Base-by-base conservation (phyloP, 2,888 invertebrate genomes). In the Netelia melanura region DNA sequence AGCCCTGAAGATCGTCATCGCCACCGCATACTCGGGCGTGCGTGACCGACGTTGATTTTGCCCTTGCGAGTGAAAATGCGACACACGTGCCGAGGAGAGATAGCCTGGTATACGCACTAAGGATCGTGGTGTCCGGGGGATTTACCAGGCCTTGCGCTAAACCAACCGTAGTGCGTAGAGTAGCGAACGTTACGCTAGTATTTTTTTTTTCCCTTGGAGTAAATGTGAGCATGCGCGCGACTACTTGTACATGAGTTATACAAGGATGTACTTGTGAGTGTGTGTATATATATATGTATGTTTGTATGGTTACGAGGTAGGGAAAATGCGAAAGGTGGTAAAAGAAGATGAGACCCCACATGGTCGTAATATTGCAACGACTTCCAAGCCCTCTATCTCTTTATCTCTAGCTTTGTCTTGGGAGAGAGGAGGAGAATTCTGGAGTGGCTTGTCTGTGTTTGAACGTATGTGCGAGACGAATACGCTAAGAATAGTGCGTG, bases 1-100 rank as follows among this genome's bases (percentile, higher is more conserved):
- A 78, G 68, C 78, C 78, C 38, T 30, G 17, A 70, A 68, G 70
- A 78, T 78, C 61, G 30, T 48, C 48, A 30, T 76, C 70, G 62
- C 48, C 64, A 21, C 9, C 48, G 77, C 74, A 70, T 74, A 77
- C 68, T 74, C 81, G 25, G 21, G 84, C 81, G 84, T 81, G 84
- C 84, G 77, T 84, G 84, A 84, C 81, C 84, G 77, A 84, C 81
- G 76, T 56, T 38, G 62, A 64, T 81, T 67, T 67, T 62, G 52
- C 65, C 61, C 70, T 83, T 76, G 75, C 61, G n/a, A 54, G 72
- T 65, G 67, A 44, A 76, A 84, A 84, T 84, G 80, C 84, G 81
- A 78, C 64, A 84, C 81, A 84, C 84, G 84, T 84, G 77, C 67
- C 72, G 30, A 5, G 5, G 30, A 3, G 67, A 64, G 81, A 84